Conservation (phyloP, 1,140 invertebrate species). For the Pseudachorutes palmiensis region DNA sequence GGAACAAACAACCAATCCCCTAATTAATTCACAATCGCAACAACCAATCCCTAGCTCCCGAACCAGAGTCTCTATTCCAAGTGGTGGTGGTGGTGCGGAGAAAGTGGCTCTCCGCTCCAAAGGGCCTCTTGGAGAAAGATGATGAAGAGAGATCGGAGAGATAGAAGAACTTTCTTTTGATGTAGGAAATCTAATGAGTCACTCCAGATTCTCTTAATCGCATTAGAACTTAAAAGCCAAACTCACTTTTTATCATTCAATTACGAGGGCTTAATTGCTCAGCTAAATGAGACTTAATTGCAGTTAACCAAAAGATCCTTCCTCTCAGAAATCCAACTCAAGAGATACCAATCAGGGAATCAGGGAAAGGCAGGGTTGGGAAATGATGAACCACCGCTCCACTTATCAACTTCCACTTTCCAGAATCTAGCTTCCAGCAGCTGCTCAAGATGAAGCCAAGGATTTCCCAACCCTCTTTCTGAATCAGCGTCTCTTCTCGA, state of each 20-base stretch:
- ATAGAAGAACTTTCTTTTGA: slow-evolving; percentile 1
- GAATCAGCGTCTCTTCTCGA: too few relatives aligned
- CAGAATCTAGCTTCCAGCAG: too few relatives aligned
- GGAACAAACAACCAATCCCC: not conserved
- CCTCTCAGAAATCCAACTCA: not conserved
- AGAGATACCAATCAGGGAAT: not conserved
- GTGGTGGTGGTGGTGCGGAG: not conserved
- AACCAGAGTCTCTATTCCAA: not conserved
- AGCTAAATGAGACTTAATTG: slow-evolving; percentile 11
- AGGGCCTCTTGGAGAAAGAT: not conserved
- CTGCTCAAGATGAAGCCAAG: too few relatives aligned
- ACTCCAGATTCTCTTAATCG: slow-evolving; percentile 12
- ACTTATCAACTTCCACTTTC: too few relatives aligned
- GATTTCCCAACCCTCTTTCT: too few relatives aligned
- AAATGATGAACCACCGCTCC: too few relatives aligned
- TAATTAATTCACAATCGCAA: not conserved
- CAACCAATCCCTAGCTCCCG: not conserved
- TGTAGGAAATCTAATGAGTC: slow-evolving; percentile 8
- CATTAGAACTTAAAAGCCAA: slow-evolving; percentile 9
- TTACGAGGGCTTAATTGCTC: slow-evolving; percentile 5
- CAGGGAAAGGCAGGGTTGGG: not conserved
- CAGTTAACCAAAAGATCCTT: slow-evolving; percentile 12
- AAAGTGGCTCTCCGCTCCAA: not conserved
- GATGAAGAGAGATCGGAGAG: not conserved
- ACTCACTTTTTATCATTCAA: slow-evolving; percentile 9